Percentiles rank a stretch among this genome's conserved stretches.
These are phyloP conservation scores for Hepsetus odoe DNA, from an alignment of 2,113 vertebrate genomes.

Conservation along the genomic window DNA sequence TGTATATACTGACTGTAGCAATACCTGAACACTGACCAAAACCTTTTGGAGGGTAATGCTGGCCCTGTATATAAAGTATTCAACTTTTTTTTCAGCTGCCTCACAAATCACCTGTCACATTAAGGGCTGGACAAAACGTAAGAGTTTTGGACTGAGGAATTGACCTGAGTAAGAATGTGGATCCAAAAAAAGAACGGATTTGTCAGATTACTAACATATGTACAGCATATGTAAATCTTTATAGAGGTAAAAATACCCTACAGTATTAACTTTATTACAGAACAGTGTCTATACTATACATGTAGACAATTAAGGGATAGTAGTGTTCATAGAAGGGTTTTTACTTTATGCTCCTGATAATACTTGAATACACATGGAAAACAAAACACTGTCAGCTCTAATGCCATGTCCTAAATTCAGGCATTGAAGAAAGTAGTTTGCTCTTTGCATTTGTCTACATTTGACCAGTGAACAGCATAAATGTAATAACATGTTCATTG, in stretches of 20 bases:
- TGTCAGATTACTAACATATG: constrained; percentile 1
- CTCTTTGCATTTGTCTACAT: constrained; percentile 7
- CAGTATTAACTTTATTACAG: constrained; percentile 43
- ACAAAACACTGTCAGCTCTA: constrained; percentile 35
- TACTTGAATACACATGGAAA: constrained; percentile 50
- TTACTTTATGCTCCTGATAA: constrained; percentile 51
- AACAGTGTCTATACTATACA: constrained; percentile 20
- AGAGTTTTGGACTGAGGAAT: constrained; percentile 8
- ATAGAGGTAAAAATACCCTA: constrained; percentile 21
- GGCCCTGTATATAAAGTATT: constrained; percentile 24
- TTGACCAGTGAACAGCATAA: constrained; percentile 15
- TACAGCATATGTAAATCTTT: constrained; percentile 3
- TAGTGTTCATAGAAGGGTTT: constrained; percentile 43
- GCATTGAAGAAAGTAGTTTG: constrained; percentile 2
- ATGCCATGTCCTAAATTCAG: constrained; percentile 24
- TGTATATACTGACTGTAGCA: constrained; percentile 24
- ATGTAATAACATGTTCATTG: constrained; percentile 34
- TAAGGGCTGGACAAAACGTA: constrained; percentile 21
- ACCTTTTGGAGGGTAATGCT: constrained; percentile 18
- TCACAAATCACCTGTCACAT: constrained; percentile 12
- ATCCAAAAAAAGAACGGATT: constrained; percentile 17
- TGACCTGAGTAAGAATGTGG: constrained; percentile 15
- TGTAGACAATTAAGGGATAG: constrained; percentile 38
- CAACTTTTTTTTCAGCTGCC: not conserved
- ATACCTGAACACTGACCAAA: constrained; percentile 31